Evolutionary conservation across 1,140 invertebrate genomes (phyloP), one percentile per base, ranked within the genome.

Genomic region (Meloidogyne floridensis): DNA sequence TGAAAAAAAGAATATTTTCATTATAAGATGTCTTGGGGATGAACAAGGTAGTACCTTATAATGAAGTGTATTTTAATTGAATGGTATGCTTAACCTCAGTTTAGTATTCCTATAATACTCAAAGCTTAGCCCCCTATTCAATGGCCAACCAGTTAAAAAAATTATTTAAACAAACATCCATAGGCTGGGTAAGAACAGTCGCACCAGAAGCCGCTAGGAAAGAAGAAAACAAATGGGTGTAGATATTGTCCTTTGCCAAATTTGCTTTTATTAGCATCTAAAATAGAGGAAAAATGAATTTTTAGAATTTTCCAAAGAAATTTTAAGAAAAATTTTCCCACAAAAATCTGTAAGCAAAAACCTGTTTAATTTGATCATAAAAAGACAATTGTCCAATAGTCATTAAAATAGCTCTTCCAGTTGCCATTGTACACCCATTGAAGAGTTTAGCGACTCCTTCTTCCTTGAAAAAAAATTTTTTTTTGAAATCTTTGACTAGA

Each of bases 101-200:
- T 1, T 32, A 32, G 32, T 1, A 0, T 32, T 32, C 32, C 32
- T 32, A 20, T 20, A 20, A 20, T 20, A 32, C 32, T 32, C 32
- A 32, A 32, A 32, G 0, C 32, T 32, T 32, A 32, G 32, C 32
- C 32, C 1, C 32, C 32, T 32, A 32, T 1, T 32, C 32, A 32
- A 32, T 32, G 32, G 32, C 32, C 1, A 32, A 32, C 32, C 32
- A 32, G 1, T 32, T 32, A 32, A 32, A 32, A 32, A 32, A 32
- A 32, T 32, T 0, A 32, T 32, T 32, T 32, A 32, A 32, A 59
- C 98, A 91, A 4, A 98, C 96, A 91, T 98, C 97, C 54, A 98
- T 91, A 9, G 97, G 97, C 91, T 98, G 96, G 0, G 96, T 98
- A 82, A 98, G 90, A 9, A 95, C 94, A 47, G 97, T 99, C 4